Evolutionary conservation across 2,888 invertebrate species (phyloP).

Genomic region (Amblyjoppa proteus): DNA sequence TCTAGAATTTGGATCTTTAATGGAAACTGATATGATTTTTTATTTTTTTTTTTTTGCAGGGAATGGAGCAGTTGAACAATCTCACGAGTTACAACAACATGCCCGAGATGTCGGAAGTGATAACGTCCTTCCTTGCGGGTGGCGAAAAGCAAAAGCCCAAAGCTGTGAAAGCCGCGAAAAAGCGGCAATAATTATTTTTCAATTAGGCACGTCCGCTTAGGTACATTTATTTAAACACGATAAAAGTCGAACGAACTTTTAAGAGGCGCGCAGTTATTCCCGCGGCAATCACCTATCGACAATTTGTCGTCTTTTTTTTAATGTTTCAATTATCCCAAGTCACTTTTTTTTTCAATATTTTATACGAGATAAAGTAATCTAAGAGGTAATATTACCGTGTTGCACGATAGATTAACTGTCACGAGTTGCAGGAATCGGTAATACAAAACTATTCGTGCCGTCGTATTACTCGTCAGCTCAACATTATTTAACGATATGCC

Average conservation of each 20-base stretch:
- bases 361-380: too few species aligned
- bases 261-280: slow-evolving; percentile 6
- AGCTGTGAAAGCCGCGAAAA: slow-evolving; percentile 84
- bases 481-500: slow-evolving; percentile 1
- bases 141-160: slow-evolving; percentile 87
- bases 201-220: slow-evolving; percentile 4
- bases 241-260: slow-evolving; percentile 8
- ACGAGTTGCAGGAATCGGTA: slow-evolving; percentile 17
- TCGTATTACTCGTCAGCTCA: neutral
- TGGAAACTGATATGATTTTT: neutral
- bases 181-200: slow-evolving; percentile 80
- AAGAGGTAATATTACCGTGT: neutral
- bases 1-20: too few species aligned
- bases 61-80: slow-evolving; percentile 95
- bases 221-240: slow-evolving; percentile 54
- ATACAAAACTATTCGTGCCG: slow-evolving; percentile 38
- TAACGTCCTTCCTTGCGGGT: slow-evolving; percentile 94
- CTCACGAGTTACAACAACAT: slow-evolving; percentile 92
- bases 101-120: slow-evolving; percentile 98
- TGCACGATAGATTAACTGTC: slow-evolving; percentile 28
- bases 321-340: neutral
- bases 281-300: slow-evolving; percentile 1
- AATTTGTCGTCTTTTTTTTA: slow-evolving; percentile 19
- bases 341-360: slow-evolving; percentile 34
- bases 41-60: slow-evolving; percentile 82